Base-by-base conservation (phyloP, 2,113 vertebrate species). In the Pteropus alecto region DNA sequence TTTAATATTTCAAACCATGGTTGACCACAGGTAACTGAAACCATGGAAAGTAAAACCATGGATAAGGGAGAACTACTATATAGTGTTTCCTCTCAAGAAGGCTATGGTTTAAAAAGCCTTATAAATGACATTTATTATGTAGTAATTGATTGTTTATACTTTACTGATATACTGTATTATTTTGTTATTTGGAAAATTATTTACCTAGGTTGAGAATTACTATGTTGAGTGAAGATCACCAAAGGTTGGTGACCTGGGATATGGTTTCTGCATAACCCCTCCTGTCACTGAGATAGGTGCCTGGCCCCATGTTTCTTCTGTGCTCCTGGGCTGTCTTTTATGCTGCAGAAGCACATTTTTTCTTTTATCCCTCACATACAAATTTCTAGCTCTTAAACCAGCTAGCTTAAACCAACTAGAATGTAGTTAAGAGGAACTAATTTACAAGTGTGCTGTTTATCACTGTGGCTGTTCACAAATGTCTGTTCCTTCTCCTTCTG, bases 101-200 rank as follows among this genome's bases (percentile, higher is more conserved):
- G 11, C 11, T 30, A 79, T 15, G 0, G 13, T 35, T 86, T 93
- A 24, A 61, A 60, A 92, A 48, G 16, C 14, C 12, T 63, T 71
- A 61, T 43, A 70, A 83, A 61, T 61, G 15, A 0, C 6, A 60
- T 74, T 70, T 5, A 70, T 81, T 85, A 46, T 24, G 12, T 35
- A 43, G 0, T 68, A n/a, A 35, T 61, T 70, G 0, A 60, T 38
- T 68, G 6, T 3, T 54, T 56, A 30, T 30, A 56, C 76, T 76
- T 77, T 68, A 67, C 18, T 91, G 7, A 22, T 46, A 46, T 46
- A 46, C 46, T 38, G 10, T 24, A 14, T 56, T 82, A 48, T 54
- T 94, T 83, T 60, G 13, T 65, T 85, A 71, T 43, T 77, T 26
- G 76, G 46, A 73, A 74, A 71, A 56, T n/a, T 90, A 48, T 60